These are phyloP conservation scores for Melanargia galathea DNA, from an alignment of 2,888 invertebrate genomes.

Conservation along the genomic window DNA sequence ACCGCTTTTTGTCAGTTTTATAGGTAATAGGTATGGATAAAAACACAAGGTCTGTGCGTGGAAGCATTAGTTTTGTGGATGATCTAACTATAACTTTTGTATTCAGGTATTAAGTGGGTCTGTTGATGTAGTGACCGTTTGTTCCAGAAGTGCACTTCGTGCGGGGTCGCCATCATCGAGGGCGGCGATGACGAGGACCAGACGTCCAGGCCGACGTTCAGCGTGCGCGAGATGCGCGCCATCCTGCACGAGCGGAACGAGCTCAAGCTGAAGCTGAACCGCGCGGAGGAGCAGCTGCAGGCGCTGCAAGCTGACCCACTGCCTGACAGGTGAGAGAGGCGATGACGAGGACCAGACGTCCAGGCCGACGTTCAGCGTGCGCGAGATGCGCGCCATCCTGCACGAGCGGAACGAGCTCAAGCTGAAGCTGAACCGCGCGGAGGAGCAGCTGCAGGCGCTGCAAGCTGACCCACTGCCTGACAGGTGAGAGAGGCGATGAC, in stretches of 20 bases:
- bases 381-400: conserved; percentile 92
- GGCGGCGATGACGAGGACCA: conserved; percentile 67
- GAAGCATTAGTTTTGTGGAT: too few relatives aligned
- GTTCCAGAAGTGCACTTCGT: conserved; percentile 68
- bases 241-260: conserved; percentile 96
- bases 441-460: conserved; percentile 92
- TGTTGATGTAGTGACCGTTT: not conserved
- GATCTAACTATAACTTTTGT: too few relatives aligned
- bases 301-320: conserved; percentile 82
- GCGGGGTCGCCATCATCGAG: conserved; percentile 65
- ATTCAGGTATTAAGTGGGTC: too few relatives aligned
- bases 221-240: conserved; percentile 89
- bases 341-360: conserved; percentile 69
- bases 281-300: conserved; percentile 95
- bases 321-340: conserved; percentile 65
- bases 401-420: conserved; percentile 97
- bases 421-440: conserved; percentile 94
- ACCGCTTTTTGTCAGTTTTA: too few relatives aligned
- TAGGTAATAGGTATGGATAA: too few relatives aligned
- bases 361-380: conserved; percentile 78
- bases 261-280: conserved; percentile 94
- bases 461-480: conserved; percentile 76
- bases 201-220: conserved; percentile 67
- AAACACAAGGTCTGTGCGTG: too few relatives aligned
- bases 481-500: conserved; percentile 66